phyloP scores from a whole-genome alignment of 2,113 vertebrate genomes.

The Macroglossus sobrinus region DNA sequence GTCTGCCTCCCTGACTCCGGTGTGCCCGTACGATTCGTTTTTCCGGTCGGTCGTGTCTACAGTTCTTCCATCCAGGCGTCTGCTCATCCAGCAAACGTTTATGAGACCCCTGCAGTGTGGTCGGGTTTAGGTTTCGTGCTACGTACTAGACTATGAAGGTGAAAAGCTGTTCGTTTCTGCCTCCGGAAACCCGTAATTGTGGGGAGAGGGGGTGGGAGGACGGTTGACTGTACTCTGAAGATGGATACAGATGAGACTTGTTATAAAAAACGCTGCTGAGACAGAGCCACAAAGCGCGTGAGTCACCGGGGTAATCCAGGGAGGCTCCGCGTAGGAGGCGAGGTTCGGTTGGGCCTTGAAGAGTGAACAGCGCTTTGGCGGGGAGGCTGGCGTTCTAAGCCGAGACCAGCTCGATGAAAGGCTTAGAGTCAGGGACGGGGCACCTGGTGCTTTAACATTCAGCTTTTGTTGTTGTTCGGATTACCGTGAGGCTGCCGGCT shows the following conservation, averaged over 20 bases:
- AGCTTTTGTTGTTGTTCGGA: not conserved
- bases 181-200: not conserved
- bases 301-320: not conserved
- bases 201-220: rapidly evolving
- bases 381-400: not conserved
- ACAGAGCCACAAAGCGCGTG: not conserved
- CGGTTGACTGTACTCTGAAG: too few relatives aligned
- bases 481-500: not conserved
- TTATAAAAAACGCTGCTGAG: not conserved
- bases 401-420: not conserved
- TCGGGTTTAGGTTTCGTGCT: not conserved
- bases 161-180: too few relatives aligned
- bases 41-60: not conserved
- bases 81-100: not conserved
- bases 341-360: not conserved
- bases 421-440: not conserved
- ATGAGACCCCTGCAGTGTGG: not conserved
- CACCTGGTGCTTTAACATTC: not conserved
- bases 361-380: rapidly evolving
- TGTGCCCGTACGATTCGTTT: not conserved
- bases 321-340: not conserved
- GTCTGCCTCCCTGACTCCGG: conserved; percentile 10
- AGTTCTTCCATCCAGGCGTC: not conserved
- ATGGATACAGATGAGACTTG: not conserved
- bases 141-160: not conserved